These are phyloP conservation scores for Setipinna tenuifilis DNA, from an alignment of 2,797 vertebrate species.

Conservation along the genomic window DNA sequence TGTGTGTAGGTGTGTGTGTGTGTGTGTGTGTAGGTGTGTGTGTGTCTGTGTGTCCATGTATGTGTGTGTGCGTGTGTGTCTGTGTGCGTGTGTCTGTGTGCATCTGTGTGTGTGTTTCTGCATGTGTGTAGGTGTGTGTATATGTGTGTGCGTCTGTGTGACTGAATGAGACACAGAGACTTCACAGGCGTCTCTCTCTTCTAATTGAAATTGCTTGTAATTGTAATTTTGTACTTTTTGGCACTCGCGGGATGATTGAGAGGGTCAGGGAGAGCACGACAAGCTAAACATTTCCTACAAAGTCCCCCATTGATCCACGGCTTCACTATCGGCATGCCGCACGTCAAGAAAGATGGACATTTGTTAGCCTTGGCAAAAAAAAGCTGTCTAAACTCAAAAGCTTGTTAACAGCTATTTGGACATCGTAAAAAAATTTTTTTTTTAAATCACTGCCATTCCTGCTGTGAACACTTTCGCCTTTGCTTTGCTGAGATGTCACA, in stretches of 20 bases:
- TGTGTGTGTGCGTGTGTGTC: too few species aligned
- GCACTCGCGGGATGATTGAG: too few species aligned
- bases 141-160: too few species aligned
- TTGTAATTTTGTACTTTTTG: too few species aligned
- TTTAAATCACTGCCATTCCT: neutral
- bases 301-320: neutral
- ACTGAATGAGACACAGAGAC: too few species aligned
- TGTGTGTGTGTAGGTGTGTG: neutral
- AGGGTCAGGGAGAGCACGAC: neutral
- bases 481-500: neutral
- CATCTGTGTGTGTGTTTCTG: too few species aligned
- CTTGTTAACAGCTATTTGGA: slow-evolving; percentile 24
- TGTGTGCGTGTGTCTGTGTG: too few species aligned
- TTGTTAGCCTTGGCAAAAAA: neutral
- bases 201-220: too few species aligned
- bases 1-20: neutral
- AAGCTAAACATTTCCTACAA: neutral
- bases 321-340: neutral
- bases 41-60: neutral
- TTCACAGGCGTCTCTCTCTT: too few species aligned
- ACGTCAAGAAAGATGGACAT: slow-evolving; percentile 13
- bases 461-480: neutral
- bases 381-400: neutral
- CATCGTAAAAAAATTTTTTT: neutral
- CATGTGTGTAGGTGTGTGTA: too few species aligned